These are phyloP conservation scores for Oreochromis niloticus DNA, from an alignment of 2,113 vertebrate genomes.

Conservation along the genomic window DNA sequence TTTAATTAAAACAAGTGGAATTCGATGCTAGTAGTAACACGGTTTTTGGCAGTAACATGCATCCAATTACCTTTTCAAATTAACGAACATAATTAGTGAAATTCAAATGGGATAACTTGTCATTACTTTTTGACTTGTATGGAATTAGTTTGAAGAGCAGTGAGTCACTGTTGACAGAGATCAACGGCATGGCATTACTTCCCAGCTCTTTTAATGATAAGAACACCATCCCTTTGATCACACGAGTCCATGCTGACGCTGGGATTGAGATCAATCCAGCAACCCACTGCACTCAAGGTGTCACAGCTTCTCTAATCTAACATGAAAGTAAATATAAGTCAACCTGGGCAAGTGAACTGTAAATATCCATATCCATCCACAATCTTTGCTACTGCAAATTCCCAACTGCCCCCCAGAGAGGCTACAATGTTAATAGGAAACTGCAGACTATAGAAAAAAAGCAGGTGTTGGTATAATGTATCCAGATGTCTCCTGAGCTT, in stretches of 20 bases:
- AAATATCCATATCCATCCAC: background rate
- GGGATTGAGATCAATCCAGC: background rate
- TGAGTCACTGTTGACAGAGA: background rate
- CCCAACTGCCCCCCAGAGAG: background rate
- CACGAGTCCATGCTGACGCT: background rate
- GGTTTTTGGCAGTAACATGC: background rate
- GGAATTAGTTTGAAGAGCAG: background rate
- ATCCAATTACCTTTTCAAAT: background rate
- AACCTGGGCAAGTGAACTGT: background rate
- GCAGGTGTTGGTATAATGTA: background rate
- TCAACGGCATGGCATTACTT: too few species aligned
- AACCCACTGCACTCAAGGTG: background rate
- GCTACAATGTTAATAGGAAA: background rate
- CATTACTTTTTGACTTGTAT: background rate
- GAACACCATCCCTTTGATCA: background rate
- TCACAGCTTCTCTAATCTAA: background rate
- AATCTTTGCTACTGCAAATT: background rate
- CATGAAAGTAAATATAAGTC: background rate
- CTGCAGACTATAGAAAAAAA: background rate
- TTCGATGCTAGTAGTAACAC: background rate
- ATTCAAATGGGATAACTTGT: background rate
- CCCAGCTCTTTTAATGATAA: background rate
- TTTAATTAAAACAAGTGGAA: background rate
- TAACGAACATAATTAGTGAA: background rate
- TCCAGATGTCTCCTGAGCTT: background rate